These are phyloP conservation scores for Botia almorhae DNA, from an alignment of 2,797 vertebrate species.

Conservation along the genomic window DNA sequence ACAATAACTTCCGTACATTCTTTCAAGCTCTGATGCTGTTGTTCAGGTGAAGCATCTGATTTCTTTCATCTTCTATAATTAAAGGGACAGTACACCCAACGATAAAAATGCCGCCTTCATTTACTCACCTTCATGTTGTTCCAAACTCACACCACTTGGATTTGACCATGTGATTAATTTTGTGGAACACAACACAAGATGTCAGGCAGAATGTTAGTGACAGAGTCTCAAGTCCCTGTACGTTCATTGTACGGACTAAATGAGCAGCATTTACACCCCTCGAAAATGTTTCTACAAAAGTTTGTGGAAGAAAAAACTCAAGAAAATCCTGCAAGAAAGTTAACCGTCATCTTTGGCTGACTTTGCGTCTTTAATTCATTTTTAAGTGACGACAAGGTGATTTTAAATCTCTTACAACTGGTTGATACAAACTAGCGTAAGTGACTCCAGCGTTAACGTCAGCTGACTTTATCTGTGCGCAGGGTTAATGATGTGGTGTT, in stretches of 20 bases:
- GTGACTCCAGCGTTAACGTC: too few relatives aligned
- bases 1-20: constrained; percentile 98
- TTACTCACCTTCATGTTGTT: neutral
- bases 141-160: neutral
- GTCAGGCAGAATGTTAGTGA: too few relatives aligned
- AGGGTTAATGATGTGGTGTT: constrained; percentile 5
- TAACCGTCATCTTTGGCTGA: neutral
- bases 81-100: neutral
- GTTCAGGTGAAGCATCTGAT: constrained; percentile 85
- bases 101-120: too few relatives aligned
- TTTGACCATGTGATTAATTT: neutral
- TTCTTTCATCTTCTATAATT: neutral
- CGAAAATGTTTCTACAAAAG: neutral
- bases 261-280: neutral
- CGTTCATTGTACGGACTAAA: too few relatives aligned
- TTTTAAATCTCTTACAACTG: too few relatives aligned
- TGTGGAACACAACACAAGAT: neutral
- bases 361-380: neutral
- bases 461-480: neutral
- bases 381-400: neutral
- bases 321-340: too few relatives aligned
- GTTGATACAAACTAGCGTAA: too few relatives aligned
- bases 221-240: neutral
- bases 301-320: neutral
- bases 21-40: constrained; percentile 93